Conservation (phyloP, 2,888 invertebrate genomes). For the Drosophila pseudotalamancana region DNA sequence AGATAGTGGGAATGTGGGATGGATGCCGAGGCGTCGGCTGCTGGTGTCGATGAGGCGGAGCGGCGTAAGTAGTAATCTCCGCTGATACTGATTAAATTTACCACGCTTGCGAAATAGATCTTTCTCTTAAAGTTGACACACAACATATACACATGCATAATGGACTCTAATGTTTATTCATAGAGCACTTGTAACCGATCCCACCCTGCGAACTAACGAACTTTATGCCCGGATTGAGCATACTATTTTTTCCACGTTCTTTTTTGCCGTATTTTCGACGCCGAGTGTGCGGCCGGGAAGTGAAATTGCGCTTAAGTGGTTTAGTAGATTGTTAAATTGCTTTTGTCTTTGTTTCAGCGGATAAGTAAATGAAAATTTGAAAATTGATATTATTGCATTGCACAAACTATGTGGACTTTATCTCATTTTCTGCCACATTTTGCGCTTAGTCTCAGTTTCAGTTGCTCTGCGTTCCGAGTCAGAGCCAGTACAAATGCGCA, state of each 20-base stretch:
- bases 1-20: conserved; percentile 3
- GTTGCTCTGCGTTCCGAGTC: conserved; percentile 35
- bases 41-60: conserved; percentile 36
- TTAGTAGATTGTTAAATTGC: conserved; percentile 83
- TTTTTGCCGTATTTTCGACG: not conserved
- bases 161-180: conserved; percentile 62
- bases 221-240: conserved; percentile 19
- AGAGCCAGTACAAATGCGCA: conserved; percentile 21
- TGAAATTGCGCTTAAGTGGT: conserved; percentile 74
- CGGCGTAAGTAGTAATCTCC: conserved; percentile 38
- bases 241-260: not conserved
- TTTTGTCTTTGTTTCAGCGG: conserved; percentile 68
- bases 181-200: conserved; percentile 32
- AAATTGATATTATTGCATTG: conserved; percentile 76
- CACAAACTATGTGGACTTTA: conserved; percentile 52
- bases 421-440: conserved; percentile 48
- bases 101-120: conserved; percentile 44
- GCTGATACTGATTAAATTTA: conserved; percentile 62
- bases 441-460: conserved; percentile 53
- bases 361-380: conserved; percentile 67
- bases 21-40: conserved; percentile 7
- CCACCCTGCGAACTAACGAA: conserved; percentile 3
- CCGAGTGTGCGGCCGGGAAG: conserved; percentile 26
- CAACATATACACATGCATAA: conserved; percentile 22
- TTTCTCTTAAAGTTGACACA: conserved; percentile 15